Conservation (phyloP, 2,797 vertebrate species). For the Acanthurus leucopareius region DNA sequence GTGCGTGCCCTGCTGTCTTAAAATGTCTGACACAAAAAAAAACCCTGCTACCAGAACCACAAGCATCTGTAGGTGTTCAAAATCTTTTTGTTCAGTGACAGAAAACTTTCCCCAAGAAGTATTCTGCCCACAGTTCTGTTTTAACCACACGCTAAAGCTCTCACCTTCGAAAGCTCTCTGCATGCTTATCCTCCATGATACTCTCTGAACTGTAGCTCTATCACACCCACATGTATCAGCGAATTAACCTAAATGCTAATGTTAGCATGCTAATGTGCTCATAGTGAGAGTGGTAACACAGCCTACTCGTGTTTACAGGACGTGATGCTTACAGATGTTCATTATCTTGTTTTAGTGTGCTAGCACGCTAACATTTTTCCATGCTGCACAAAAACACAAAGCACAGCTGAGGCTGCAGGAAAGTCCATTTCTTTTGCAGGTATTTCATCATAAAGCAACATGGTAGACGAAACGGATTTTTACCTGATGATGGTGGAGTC, state of each 20-base stretch:
- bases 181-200: not conserved
- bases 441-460: no score
- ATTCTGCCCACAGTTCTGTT: conserved; percentile 6
- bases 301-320: no score
- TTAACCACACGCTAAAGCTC: not conserved
- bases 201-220: no score
- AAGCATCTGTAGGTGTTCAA: not conserved
- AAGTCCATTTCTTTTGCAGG: no score
- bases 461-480: no score
- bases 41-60: conserved; percentile 6
- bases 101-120: not conserved
- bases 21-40: conserved; percentile 12
- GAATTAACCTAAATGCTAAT: not conserved
- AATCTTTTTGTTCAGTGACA: not conserved
- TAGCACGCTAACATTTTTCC: no score
- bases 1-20: not conserved
- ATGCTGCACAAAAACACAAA: no score
- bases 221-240: no score
- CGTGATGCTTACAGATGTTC: no score
- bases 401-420: no score
- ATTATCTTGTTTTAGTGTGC: no score
- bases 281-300: not conserved
- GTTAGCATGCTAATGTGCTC: not conserved
- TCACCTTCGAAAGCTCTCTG: not conserved
- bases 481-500: no score